These are phyloP conservation scores for Phalacrocorax brasilianus DNA, from an alignment of 2,113 vertebrate genomes.

Conservation along the genomic window DNA sequence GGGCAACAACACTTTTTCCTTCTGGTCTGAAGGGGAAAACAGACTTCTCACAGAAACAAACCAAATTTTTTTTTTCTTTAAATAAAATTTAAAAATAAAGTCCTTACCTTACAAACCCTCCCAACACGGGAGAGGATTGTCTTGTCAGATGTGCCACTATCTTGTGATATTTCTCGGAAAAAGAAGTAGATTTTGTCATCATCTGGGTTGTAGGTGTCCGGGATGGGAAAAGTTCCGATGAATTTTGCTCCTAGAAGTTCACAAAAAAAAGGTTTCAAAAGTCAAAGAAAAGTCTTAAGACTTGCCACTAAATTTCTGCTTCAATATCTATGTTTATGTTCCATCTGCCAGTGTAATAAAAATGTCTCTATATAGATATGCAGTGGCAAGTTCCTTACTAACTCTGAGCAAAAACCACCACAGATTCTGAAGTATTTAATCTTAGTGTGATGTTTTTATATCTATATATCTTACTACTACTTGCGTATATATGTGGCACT, in stretches of 20 bases:
- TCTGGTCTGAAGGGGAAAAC: not conserved
- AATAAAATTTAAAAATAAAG: not conserved
- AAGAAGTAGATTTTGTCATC: conserved; percentile 99
- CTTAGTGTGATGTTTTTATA: not conserved
- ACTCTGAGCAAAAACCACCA: not conserved
- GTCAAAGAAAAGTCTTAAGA: not conserved
- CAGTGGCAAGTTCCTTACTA: not conserved
- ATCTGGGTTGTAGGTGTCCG: conserved; percentile 94
- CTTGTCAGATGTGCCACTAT: conserved; percentile 87
- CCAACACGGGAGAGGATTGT: conserved; percentile 92
- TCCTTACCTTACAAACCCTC: conserved; percentile 92
- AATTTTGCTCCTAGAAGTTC: conserved; percentile 88
- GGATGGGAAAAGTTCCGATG: conserved; percentile 89
- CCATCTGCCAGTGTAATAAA: not conserved
- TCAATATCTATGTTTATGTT: not conserved
- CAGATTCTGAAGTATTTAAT: not conserved
- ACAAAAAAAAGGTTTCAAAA: not conserved
- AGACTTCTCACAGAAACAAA: not conserved
- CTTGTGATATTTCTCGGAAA: conserved; percentile 93
- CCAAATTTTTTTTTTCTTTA: not conserved
- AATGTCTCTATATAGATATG: not conserved
- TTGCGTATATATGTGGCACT: not conserved
- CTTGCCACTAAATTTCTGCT: not conserved
- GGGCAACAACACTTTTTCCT: not conserved
- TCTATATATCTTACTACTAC: not conserved